These are phyloP conservation scores for Xiphophorus couchianus DNA, from an alignment of 2,113 vertebrate species.

Conservation along the genomic window DNA sequence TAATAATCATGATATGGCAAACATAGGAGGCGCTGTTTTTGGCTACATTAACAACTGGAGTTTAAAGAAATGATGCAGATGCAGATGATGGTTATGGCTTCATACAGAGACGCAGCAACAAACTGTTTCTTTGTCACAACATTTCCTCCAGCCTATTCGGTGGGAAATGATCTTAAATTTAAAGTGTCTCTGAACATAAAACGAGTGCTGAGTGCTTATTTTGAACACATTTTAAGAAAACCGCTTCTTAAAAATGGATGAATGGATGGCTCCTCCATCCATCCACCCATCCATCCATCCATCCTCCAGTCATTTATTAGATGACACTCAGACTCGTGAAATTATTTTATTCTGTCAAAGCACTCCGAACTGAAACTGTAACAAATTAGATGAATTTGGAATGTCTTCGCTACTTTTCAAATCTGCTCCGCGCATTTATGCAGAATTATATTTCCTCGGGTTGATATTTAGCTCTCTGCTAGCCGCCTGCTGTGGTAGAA, in stretches of 20 bases:
- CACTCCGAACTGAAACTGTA: background rate
- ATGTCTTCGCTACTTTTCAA: background rate
- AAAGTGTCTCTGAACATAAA: no score
- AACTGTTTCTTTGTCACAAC: background rate
- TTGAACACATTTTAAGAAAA: no score
- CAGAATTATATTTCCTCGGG: background rate
- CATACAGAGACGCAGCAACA: background rate
- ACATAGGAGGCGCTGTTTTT: background rate
- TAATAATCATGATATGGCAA: background rate
- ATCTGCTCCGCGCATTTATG: constrained; percentile 16
- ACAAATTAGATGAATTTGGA: background rate
- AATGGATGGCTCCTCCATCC: background rate
- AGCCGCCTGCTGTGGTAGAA: background rate
- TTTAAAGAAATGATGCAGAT: background rate
- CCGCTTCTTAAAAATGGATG: background rate
- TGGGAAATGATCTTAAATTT: no score
- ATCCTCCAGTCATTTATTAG: constrained; percentile 28
- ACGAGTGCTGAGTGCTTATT: no score
- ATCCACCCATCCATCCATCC: no score
- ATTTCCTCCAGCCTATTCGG: no score
- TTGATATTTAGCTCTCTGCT: background rate
- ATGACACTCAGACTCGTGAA: constrained; percentile 1
- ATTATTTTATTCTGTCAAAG: constrained; percentile 38
- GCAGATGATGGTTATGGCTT: background rate
- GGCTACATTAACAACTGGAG: background rate